A percentile compares a stretch with the other conserved stretches of the same genome.
Conservation (phyloP, 2,888 invertebrate genomes). For the Harpalus rubripes region DNA sequence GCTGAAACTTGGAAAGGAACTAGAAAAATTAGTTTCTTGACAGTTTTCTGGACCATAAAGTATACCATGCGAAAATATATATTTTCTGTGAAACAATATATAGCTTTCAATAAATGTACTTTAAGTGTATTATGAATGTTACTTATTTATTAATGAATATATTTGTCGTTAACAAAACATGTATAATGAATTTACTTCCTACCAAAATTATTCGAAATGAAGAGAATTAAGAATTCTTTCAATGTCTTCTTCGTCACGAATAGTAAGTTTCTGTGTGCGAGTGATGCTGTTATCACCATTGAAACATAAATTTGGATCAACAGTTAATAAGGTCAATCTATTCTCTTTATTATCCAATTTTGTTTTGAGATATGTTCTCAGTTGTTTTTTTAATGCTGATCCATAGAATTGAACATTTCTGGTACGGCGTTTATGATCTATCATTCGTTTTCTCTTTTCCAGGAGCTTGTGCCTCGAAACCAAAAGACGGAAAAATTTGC, state of each 20-base stretch:
- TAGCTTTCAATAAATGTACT: conserved; percentile 29
- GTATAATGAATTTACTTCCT: not conserved
- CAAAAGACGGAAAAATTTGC: conserved; percentile 58
- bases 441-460: conserved; percentile 21
- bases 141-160: conserved; percentile 41
- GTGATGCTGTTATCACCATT: not conserved
- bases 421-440: conserved; percentile 10
- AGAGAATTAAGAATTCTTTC: conserved; percentile 38
- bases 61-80: conserved; percentile 12
- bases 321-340: conserved; percentile 7
- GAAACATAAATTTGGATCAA: conserved; percentile 5
- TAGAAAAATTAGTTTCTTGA: conserved; percentile 71
- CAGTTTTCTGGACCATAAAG: conserved; percentile 40
- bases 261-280: not conserved
- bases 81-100: conserved; percentile 46
- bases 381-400: conserved; percentile 30
- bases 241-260: conserved; percentile 43
- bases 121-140: conserved; percentile 30
- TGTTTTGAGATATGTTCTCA: conserved; percentile 29
- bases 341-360: not conserved
- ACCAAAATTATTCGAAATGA: conserved; percentile 17
- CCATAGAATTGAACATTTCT: conserved; percentile 37
- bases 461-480: conserved; percentile 23
- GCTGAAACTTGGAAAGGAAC: conserved; percentile 80
- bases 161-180: conserved; percentile 40